Percentiles rank a stretch among this genome's conserved stretches.
Conservation (phyloP, 2,888 invertebrate species). For the Corbicula japonica region DNA sequence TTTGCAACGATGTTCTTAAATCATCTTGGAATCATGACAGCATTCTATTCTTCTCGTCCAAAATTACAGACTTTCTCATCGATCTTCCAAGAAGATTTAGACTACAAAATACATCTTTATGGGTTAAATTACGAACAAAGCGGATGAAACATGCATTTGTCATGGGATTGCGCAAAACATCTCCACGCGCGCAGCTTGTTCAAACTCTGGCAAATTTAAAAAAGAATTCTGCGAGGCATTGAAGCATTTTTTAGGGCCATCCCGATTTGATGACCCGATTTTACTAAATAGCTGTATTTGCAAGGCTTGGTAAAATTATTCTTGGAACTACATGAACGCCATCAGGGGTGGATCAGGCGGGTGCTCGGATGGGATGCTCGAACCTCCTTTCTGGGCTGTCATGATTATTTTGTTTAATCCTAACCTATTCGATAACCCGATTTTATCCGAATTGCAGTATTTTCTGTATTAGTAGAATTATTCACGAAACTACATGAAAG, state of each 20-base stretch:
- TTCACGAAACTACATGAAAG: no score
- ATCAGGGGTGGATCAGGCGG: no score
- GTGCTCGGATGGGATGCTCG: no score
- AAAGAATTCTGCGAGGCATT: background rate
- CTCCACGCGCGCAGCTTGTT: background rate
- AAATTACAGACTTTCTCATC: slow-evolving; percentile 23
- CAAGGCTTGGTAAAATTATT: background rate
- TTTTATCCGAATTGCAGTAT: no score
- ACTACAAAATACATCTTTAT: background rate
- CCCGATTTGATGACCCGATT: background rate
- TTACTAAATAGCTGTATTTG: background rate
- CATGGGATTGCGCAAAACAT: background rate
- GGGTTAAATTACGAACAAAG: background rate
- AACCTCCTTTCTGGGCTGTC: no score
- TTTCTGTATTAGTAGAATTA: no score
- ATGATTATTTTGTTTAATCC: no score
- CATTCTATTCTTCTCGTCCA: background rate
- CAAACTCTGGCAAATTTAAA: background rate
- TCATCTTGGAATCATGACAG: background rate
- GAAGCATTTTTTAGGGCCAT: background rate
- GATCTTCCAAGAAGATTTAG: slow-evolving; percentile 10
- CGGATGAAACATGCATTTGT: background rate
- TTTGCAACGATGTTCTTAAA: background rate
- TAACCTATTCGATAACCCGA: no score
- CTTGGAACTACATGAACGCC: no score